Conservation (phyloP, 2,113 vertebrate species). For the rat (Rattus norvegicus) region GRCr8 NC_086034.1:52034001-52034500, state of each 20-base stretch:
- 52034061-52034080: too few relatives aligned
- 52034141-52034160: not conserved
- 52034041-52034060: too few relatives aligned
- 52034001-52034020: too few relatives aligned
- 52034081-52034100: too few relatives aligned
- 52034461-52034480: not conserved
- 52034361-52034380: not conserved
- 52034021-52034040: too few relatives aligned
- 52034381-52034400: not conserved
- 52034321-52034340: not conserved
- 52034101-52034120: too few relatives aligned
- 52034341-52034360: not conserved
- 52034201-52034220: not conserved
- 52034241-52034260: not conserved
- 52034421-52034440: not conserved
- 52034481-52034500: not conserved
- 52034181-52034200: not conserved
- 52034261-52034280: not conserved
- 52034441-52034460: not conserved
- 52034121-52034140: not conserved
- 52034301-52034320: not conserved
- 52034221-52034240: not conserved
- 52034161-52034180: not conserved
- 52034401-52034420: not conserved
- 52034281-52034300: not conserved